These are phyloP conservation scores for Scaptomyza montana DNA, from an alignment of 1,140 invertebrate species.

Conservation along the genomic window DNA sequence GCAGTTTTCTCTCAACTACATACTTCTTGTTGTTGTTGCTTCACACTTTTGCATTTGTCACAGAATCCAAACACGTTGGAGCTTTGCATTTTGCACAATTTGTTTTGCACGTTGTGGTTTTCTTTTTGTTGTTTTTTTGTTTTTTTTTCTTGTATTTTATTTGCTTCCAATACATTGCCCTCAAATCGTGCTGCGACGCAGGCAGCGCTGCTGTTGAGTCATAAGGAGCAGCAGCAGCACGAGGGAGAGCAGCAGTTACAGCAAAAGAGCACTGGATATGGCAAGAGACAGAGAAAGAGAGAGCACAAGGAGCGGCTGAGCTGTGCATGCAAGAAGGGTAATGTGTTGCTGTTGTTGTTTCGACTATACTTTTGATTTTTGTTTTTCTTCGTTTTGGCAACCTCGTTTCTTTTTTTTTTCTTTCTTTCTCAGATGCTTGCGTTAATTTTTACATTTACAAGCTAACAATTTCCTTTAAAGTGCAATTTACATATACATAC, in stretches of 20 bases:
- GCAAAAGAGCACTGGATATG: constrained; percentile 8
- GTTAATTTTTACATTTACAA: constrained; percentile 50
- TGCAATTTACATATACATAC: constrained; percentile 15
- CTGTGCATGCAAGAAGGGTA: constrained; percentile 11
- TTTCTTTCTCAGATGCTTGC: constrained; percentile 36
- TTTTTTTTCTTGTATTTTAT: constrained; percentile 19
- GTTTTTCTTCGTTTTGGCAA: constrained; percentile 39
- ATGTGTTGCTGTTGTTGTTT: constrained; percentile 24
- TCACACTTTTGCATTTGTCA: constrained; percentile 61
- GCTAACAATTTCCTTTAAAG: constrained; percentile 11
- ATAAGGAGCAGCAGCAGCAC: constrained; percentile 32
- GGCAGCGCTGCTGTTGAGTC: constrained; percentile 40
- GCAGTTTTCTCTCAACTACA: neutral
- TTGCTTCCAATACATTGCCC: constrained; percentile 41
- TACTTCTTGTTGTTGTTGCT: constrained; percentile 45
- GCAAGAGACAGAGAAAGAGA: constrained; percentile 4
- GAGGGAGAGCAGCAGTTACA: constrained; percentile 11
- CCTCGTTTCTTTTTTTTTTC: constrained; percentile 39
- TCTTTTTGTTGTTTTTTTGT: neutral
- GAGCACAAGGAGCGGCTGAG: constrained; percentile 30
- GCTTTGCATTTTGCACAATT: constrained; percentile 67
- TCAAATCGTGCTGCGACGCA: constrained; percentile 52
- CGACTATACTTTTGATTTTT: constrained; percentile 25
- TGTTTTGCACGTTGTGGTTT: constrained; percentile 60
- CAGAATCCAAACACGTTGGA: constrained; percentile 26